Conservation (phyloP, 37 sponge, comb jelly and placozoan species). For the Ephydatia muelleri region DNA sequence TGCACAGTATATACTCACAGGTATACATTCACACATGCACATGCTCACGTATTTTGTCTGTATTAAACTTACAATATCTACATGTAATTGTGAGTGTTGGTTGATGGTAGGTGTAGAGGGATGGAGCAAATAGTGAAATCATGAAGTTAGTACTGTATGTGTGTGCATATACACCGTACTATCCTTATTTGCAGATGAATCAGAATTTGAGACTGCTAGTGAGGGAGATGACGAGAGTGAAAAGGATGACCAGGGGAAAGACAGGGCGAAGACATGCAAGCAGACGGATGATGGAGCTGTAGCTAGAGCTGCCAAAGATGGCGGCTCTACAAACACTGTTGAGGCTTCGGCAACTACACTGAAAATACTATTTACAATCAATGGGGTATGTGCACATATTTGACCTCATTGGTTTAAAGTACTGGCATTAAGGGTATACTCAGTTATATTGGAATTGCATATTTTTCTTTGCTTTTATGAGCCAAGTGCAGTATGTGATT, state of each 20-base stretch:
- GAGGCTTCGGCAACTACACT: neutral
- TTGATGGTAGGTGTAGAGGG: too few species aligned
- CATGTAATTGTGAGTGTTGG: too few species aligned
- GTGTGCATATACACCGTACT: too few species aligned
- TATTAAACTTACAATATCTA: too few species aligned
- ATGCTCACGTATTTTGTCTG: too few species aligned
- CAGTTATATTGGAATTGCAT: neutral
- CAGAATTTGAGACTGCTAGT: slow-evolving; percentile 65
- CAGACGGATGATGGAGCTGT: neutral
- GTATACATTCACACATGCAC: too few species aligned
- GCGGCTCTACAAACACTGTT: neutral
- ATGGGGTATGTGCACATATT: neutral
- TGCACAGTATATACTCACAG: too few species aligned
- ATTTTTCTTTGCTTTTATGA: too few species aligned
- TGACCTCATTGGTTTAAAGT: neutral
- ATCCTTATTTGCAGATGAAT: too few species aligned
- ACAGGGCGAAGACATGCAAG: neutral
- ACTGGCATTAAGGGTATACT: neutral
- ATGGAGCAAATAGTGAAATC: too few species aligned
- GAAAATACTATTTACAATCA: neutral
- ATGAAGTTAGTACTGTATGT: too few species aligned
- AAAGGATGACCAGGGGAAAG: slow-evolving; percentile 9
- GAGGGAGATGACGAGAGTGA: slow-evolving; percentile 65
- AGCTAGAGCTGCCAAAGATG: neutral
- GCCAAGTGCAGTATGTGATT: too few species aligned